Evolutionary conservation across 2,888 invertebrate species (phyloP).

Genomic region (Dryadula phaetusa): DNA sequence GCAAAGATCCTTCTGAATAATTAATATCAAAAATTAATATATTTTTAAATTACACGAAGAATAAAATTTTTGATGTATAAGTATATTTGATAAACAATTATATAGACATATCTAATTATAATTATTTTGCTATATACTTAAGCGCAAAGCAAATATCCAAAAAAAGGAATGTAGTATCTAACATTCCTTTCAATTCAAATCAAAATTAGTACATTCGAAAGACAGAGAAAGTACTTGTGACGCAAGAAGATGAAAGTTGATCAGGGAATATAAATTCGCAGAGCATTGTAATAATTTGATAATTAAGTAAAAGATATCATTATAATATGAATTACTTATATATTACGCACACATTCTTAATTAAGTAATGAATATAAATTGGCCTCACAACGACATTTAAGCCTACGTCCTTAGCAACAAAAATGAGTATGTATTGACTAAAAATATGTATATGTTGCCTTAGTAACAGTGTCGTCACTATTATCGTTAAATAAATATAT

Average conservation of each 20-base stretch:
- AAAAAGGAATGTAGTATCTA: neutral
- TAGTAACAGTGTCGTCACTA: conserved; percentile 38
- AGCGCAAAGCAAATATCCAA: conserved; percentile 16
- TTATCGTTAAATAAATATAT: neutral
- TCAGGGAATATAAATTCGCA: conserved; percentile 37
- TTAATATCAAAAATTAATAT: no score
- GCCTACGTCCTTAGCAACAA: conserved; percentile 8
- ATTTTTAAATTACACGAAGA: no score
- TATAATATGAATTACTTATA: neutral
- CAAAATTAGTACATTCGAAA: conserved; percentile 11
- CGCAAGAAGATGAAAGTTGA: conserved; percentile 37
- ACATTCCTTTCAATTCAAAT: neutral
- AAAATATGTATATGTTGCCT: conserved; percentile 33
- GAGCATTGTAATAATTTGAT: conserved; percentile 18
- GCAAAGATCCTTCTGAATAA: no score
- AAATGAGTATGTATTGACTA: neutral
- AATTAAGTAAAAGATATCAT: no score
- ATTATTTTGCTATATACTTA: neutral
- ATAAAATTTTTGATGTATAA: no score
- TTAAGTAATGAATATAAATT: neutral
- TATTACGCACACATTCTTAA: no score
- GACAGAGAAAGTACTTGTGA: conserved; percentile 30
- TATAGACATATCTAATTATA: neutral
- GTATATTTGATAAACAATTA: no score
- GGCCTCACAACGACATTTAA: conserved; percentile 6